Conservation (phyloP, 2,888 invertebrate species). For the Synanthedon tipuliformis region DNA sequence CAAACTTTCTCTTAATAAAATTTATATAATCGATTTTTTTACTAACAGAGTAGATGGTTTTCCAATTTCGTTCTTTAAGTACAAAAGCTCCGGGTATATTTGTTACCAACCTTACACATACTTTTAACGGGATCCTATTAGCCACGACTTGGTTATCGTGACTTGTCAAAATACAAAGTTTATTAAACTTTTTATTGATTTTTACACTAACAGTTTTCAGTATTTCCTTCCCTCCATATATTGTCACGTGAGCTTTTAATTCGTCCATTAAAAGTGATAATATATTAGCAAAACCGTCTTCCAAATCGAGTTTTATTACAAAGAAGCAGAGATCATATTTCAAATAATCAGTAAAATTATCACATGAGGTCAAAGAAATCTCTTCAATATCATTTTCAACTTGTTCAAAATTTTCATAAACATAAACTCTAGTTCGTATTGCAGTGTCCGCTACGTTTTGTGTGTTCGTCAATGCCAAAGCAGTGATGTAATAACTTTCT, state of each 20-base stretch:
- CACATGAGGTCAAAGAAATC: slow-evolving; percentile 22
- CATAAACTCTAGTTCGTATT: slow-evolving; percentile 20
- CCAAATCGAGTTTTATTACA: slow-evolving; percentile 24
- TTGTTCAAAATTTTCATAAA: slow-evolving; percentile 35
- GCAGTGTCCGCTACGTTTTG: slow-evolving; percentile 38
- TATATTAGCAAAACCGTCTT: slow-evolving; percentile 24
- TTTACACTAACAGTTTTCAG: slow-evolving; percentile 36
- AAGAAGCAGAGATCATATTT: slow-evolving; percentile 22
- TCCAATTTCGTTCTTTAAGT: slow-evolving; percentile 32
- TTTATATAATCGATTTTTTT: slow-evolving; percentile 32
- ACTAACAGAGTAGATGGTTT: slow-evolving; percentile 28
- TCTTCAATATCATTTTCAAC: slow-evolving; percentile 28
- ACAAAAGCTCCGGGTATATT: slow-evolving; percentile 37
- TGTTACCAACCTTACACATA: slow-evolving; percentile 32
- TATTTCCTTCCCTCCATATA: slow-evolving; percentile 20
- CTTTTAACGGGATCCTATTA: slow-evolving; percentile 17
- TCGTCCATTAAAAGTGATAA: slow-evolving; percentile 25
- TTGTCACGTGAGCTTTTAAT: slow-evolving; percentile 33
- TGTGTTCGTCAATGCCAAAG: slow-evolving; percentile 41
- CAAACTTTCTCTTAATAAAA: slow-evolving; percentile 29
- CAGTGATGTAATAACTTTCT: slow-evolving; percentile 38
- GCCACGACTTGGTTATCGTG: slow-evolving; percentile 14
- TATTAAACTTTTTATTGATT: slow-evolving; percentile 26
- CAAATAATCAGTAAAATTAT: slow-evolving; percentile 34
- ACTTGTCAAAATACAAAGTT: slow-evolving; percentile 30